Evolutionary conservation across 2,888 invertebrate species (phyloP), one percentile per base, ranked within the genome.

Genomic region (Mylabris sibirica): DNA sequence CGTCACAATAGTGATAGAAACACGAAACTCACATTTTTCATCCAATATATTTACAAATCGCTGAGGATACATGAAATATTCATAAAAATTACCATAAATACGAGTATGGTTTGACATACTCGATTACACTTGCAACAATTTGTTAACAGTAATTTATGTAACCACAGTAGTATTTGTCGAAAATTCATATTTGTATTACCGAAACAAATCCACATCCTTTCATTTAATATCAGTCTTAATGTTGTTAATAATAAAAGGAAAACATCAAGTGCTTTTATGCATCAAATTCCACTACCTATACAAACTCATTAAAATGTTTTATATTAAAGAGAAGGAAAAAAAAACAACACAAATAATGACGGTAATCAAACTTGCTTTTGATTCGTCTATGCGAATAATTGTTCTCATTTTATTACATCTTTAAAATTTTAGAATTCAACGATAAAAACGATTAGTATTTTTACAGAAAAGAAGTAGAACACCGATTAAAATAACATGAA

Each of bases 41-140:
- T 69, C 66, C 69, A 69, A 69, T 69, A 67, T 69, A 69, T 69
- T 69, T 69, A 69, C 69, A 69, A 69, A 69, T 69, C 69, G 69
- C 63, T 17, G 66, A 67, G 66, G 61, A 67, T 62, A 65, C 60
- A 67, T 67, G 67, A 67, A 70, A 70, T 70, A 67, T 70, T 70
- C 67, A 67, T 70, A 65, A 67, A 70, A 70, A 70, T 70, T 67
- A 67, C 70, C 69, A 69, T 69, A 69, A 69, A 70, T 70, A 70
- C 70, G 70, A 70, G 67, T 70, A 67, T 67, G 67, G 70, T 63
- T 70, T 70, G 70, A 70, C 67, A 67, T 70, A 67, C 66, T 70
- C 67, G 67, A 70, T 67, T 67, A 70, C 70, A 70, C 70, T 70
- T 65, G 65, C 64, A 44, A 65, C 70, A 65, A 70, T 70, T 62